Percentiles rank a stretch among this genome's conserved stretches.
Conservation (phyloP, 2,113 vertebrate species). For the Gyps fulvus region DNA sequence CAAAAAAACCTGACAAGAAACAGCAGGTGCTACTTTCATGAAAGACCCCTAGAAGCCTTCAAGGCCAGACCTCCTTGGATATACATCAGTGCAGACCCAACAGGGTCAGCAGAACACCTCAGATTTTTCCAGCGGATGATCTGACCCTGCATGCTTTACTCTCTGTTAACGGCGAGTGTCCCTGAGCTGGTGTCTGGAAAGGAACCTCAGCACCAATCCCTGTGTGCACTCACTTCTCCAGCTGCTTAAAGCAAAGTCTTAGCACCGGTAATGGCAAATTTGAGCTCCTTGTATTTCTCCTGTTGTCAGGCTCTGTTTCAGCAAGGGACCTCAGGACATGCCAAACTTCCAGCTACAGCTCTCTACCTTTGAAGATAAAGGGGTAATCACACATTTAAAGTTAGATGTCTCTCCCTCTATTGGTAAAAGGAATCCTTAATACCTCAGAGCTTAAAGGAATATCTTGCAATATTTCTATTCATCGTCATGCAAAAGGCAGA, state of each 20-base stretch:
- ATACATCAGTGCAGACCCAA: background rate
- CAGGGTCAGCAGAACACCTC: background rate
- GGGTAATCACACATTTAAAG: background rate
- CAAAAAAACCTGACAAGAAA: background rate
- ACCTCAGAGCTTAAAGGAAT: background rate
- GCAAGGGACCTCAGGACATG: background rate
- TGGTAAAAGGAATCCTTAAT: background rate
- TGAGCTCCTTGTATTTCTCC: background rate
- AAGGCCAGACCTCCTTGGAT: background rate
- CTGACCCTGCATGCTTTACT: background rate
- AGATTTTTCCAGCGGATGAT: background rate
- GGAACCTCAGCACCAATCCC: background rate
- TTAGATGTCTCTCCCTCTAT: background rate
- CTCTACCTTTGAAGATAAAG: background rate
- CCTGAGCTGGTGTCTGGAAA: background rate
- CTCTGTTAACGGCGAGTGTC: accelerated
- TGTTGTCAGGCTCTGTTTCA: background rate
- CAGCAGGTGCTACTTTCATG: background rate
- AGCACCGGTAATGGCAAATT: background rate
- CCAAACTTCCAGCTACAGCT: background rate
- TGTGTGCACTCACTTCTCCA: background rate
- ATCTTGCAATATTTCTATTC: background rate
- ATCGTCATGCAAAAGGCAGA: background rate
- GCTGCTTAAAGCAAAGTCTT: background rate
- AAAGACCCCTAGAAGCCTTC: background rate